phyloP scores from a whole-genome alignment of 2,113 vertebrate species.

The Hoplias malabaricus region DNA sequence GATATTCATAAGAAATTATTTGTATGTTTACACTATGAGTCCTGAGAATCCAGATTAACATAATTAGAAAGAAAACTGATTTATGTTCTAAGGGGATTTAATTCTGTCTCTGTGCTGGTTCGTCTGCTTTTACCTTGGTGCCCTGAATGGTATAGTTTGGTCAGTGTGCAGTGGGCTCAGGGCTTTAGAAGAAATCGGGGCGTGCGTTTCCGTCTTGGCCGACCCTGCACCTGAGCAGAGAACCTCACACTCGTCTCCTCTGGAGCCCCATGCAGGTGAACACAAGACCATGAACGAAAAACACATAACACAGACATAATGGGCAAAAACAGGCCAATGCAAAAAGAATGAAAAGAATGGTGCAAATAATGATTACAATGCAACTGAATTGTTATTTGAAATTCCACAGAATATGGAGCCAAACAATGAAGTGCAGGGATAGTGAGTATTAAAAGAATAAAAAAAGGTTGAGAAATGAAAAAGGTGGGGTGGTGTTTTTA shows the following conservation, averaged over 20 bases:
- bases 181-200: slow-evolving; percentile 79
- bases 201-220: slow-evolving; percentile 74
- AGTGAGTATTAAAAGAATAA: background rate
- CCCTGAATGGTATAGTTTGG: slow-evolving; percentile 69
- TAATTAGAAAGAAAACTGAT: no score
- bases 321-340: slow-evolving; percentile 44
- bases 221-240: slow-evolving; percentile 58
- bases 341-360: slow-evolving; percentile 55
- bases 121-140: slow-evolving; percentile 60
- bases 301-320: slow-evolving; percentile 48
- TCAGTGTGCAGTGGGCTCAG: slow-evolving; percentile 66
- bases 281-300: slow-evolving; percentile 50
- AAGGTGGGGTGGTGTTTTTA: background rate
- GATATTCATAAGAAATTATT: no score
- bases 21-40: no score
- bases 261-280: slow-evolving; percentile 49
- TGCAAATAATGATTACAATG: slow-evolving; percentile 48
- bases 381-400: slow-evolving; percentile 16
- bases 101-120: background rate
- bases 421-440: slow-evolving; percentile 23
- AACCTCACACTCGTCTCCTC: slow-evolving; percentile 60
- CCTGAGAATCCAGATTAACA: no score
- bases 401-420: slow-evolving; percentile 15
- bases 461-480: background rate
- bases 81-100: no score